phyloP scores from a whole-genome alignment of 2,888 invertebrate species.

The Thymelicus lineola region DNA sequence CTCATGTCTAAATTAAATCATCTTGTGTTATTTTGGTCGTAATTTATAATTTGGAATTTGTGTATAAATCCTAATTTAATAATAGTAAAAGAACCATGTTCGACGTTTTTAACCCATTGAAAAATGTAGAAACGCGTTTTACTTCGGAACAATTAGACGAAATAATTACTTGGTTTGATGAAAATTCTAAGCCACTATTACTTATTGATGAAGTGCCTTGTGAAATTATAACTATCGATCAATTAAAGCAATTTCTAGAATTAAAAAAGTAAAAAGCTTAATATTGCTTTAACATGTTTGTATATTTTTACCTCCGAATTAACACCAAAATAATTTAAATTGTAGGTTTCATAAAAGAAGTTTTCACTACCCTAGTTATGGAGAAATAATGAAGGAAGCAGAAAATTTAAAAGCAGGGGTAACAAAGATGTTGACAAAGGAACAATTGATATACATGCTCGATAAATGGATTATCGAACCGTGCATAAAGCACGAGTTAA shows the following conservation, averaged over 20 bases:
- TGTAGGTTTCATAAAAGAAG: conserved; percentile 69
- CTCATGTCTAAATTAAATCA: too few relatives aligned
- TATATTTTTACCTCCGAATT: too few relatives aligned
- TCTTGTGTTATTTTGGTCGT: not conserved
- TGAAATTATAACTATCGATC: conserved; percentile 66
- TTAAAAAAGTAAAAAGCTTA: conserved; percentile 65
- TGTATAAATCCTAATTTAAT: not conserved
- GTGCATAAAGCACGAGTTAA: conserved; percentile 69
- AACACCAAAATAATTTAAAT: conserved; percentile 2
- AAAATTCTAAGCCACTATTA: conserved; percentile 59
- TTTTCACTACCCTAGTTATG: conserved; percentile 69
- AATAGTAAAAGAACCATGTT: conserved; percentile 52
- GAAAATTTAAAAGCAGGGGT: conserved; percentile 64
- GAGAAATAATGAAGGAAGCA: conserved; percentile 66
- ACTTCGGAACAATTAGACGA: conserved; percentile 64
- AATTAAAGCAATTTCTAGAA: conserved; percentile 62
- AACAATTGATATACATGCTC: conserved; percentile 70
- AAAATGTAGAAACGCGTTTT: conserved; percentile 58
- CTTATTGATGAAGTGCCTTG: conserved; percentile 58
- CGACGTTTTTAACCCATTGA: conserved; percentile 61
- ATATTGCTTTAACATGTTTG: not conserved
- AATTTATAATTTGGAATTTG: not conserved
- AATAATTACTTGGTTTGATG: conserved; percentile 66
- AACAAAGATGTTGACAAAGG: conserved; percentile 62
- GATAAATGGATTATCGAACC: conserved; percentile 62